These are phyloP conservation scores for Diadromus collaris DNA, from an alignment of 2,888 invertebrate genomes.

Conservation along the genomic window DNA sequence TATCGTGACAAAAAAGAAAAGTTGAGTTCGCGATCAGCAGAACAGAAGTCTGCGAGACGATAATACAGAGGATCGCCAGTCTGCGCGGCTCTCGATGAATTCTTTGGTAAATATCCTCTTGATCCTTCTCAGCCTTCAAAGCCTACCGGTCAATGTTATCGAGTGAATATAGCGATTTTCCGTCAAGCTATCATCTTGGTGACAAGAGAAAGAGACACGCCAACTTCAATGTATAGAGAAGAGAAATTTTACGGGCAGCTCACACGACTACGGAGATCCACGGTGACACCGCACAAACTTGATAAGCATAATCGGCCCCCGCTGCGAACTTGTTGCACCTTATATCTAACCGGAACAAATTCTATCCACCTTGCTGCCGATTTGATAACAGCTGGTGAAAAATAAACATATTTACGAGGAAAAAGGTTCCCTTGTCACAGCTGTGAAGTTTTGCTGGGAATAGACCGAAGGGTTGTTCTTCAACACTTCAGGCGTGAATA, in stretches of 20 bases:
- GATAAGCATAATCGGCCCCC: conserved; percentile 12
- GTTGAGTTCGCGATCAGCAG: neutral
- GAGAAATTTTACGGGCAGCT: conserved; percentile 60
- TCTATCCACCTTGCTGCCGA: neutral
- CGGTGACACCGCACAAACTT: conserved; percentile 13
- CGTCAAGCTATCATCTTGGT: neutral
- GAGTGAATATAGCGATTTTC: neutral
- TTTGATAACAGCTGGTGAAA: neutral
- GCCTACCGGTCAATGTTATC: neutral
- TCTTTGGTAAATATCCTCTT: conserved; percentile 26
- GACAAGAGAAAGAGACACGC: conserved; percentile 6
- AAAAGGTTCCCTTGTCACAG: neutral
- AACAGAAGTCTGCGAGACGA: neutral
- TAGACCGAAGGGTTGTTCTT: neutral
- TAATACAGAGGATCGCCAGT: neutral
- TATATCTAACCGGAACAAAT: neutral
- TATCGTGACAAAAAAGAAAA: neutral
- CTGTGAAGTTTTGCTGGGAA: neutral
- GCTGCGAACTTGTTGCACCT: neutral
- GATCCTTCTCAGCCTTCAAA: conserved; percentile 25
- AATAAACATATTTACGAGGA: neutral
- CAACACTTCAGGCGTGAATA: neutral
- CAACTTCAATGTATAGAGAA: conserved; percentile 59
- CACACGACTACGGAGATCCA: conserved; percentile 47
- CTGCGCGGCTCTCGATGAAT: neutral